phyloP scores from a whole-genome alignment of 2,888 invertebrate genomes.

The Cyclophora albipunctata region DNA sequence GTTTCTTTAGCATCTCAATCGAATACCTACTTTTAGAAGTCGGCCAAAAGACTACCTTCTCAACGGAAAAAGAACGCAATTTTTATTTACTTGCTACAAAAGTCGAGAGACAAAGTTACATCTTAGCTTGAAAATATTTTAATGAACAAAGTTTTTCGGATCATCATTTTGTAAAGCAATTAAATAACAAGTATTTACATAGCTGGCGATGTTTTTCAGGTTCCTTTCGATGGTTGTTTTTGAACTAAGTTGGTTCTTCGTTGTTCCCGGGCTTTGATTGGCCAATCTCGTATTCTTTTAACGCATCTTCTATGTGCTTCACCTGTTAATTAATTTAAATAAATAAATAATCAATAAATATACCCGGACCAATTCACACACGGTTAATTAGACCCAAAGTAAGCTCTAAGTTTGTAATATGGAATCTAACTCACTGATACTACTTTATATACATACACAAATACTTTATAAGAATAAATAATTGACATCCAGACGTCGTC shows the following conservation, averaged over 20 bases:
- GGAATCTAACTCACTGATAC: too few species aligned
- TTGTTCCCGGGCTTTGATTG: constrained; percentile 50
- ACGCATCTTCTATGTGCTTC: constrained; percentile 80
- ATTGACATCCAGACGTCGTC: too few species aligned
- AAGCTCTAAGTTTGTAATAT: too few species aligned
- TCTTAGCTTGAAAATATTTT: constrained; percentile 34
- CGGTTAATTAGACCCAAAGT: too few species aligned
- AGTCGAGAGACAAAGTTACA: constrained; percentile 15
- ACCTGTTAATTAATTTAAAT: constrained; percentile 43
- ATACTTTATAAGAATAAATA: too few species aligned
- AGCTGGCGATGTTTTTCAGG: constrained; percentile 1
- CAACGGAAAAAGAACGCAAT: background rate
- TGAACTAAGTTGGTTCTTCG: constrained; percentile 54
- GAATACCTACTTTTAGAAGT: background rate
- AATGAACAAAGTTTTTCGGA: constrained; percentile 38
- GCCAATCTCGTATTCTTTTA: constrained; percentile 77
- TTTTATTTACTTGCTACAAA: background rate
- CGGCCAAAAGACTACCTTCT: background rate
- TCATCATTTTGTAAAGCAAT: constrained; percentile 36
- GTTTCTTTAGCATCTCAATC: background rate
- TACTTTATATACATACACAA: too few species aligned
- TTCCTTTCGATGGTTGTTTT: constrained; percentile 3
- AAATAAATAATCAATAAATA: too few species aligned
- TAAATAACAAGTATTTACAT: constrained; percentile 22
- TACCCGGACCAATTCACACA: too few species aligned